phyloP scores from a whole-genome alignment of 2,797 vertebrate genomes.

The Muscicapa striata region DNA sequence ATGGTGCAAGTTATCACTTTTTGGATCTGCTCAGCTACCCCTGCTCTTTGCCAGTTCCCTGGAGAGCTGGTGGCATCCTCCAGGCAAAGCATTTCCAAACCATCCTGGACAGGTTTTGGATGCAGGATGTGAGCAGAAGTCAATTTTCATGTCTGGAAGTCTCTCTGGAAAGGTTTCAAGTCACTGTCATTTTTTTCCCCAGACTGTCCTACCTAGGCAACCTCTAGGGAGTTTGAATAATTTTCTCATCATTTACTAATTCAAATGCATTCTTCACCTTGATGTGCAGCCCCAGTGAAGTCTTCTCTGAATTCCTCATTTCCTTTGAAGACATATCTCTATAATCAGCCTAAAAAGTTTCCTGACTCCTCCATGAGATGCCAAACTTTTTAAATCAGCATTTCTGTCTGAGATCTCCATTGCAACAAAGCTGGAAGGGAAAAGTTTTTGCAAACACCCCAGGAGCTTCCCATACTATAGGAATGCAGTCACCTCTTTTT shows the following conservation, averaged over 20 bases:
- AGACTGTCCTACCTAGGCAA: neutral
- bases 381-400: neutral
- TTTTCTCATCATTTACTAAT: neutral
- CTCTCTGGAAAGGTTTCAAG: slow-evolving; percentile 36
- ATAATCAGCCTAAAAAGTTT: neutral
- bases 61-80: neutral
- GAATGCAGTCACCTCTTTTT: neutral
- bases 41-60: neutral
- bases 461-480: neutral
- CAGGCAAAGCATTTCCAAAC: neutral
- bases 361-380: neutral
- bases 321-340: slow-evolving; percentile 20
- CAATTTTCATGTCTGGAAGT: slow-evolving; percentile 8
- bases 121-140: neutral
- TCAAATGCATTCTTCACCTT: slow-evolving; percentile 40
- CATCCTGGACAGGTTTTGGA: neutral
- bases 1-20: neutral
- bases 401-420: neutral
- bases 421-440: neutral
- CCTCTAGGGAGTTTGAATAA: slow-evolving; percentile 9
- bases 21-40: neutral
- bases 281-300: slow-evolving; percentile 14
- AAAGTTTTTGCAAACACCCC: neutral
- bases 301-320: neutral
- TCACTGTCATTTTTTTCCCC: neutral